These are phyloP conservation scores for Archocentrus centrarchus DNA, from an alignment of 2,113 vertebrate species.

Conservation along the genomic window DNA sequence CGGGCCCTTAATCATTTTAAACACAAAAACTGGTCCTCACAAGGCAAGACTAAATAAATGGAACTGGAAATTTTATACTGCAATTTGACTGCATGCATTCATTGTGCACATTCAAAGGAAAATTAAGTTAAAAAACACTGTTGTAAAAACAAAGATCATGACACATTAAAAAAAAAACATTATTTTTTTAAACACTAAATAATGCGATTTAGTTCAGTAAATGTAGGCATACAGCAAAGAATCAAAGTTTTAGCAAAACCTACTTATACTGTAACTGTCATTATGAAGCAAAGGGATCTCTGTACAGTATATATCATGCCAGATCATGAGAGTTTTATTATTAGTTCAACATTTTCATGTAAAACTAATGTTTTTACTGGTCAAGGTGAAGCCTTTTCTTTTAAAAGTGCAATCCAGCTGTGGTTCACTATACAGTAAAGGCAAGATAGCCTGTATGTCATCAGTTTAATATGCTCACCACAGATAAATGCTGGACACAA, in stretches of 20 bases:
- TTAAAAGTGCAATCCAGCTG: not conserved
- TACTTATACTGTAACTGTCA: not conserved
- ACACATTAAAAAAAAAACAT: not conserved
- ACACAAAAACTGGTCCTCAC: constrained; percentile 20
- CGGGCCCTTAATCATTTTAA: not conserved
- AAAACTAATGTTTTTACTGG: not conserved
- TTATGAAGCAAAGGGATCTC: not conserved
- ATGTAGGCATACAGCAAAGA: no score
- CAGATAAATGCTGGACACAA: not conserved
- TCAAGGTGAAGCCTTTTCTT: not conserved
- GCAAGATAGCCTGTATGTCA: not conserved
- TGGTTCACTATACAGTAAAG: not conserved
- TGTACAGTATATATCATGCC: not conserved
- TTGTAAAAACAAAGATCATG: not conserved
- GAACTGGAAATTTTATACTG: not conserved
- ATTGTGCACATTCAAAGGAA: not conserved
- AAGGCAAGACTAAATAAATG: not conserved
- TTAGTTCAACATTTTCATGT: not conserved
- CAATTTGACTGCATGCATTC: not conserved
- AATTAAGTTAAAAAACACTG: not conserved
- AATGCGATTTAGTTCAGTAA: not conserved
- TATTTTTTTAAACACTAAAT: not conserved
- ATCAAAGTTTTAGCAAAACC: no score
- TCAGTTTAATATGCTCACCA: not conserved
- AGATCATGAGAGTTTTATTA: not conserved